Evolutionary conservation across 2,113 vertebrate genomes (phyloP).

Genomic region (Phasianus colchicus): DNA sequence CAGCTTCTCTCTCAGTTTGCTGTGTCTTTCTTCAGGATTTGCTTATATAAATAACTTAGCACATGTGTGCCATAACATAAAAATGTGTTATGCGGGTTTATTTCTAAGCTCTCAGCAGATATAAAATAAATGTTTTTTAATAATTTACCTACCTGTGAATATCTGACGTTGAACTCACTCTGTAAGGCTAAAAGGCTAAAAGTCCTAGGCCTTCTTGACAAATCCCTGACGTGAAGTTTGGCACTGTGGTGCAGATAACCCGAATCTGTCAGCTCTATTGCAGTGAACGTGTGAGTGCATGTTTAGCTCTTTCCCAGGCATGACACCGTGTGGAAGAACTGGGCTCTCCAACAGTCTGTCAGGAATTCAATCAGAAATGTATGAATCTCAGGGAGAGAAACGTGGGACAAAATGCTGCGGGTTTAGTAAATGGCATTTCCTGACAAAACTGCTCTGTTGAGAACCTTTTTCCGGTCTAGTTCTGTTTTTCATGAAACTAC

Average conservation of each 20-base stretch:
- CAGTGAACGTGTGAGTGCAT: background rate
- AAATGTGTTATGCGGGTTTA: background rate
- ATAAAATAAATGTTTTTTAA: background rate
- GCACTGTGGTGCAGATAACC: background rate
- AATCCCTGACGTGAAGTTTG: background rate
- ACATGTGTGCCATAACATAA: background rate
- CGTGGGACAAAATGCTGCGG: background rate
- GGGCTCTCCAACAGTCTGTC: constrained; percentile 33
- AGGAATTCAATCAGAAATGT: background rate
- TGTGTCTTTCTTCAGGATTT: background rate
- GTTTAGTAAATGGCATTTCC: constrained; percentile 1
- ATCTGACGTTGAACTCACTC: background rate
- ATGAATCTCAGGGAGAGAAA: constrained; percentile 19
- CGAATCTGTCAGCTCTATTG: constrained; percentile 2
- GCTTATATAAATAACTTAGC: background rate
- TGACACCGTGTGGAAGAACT: background rate
- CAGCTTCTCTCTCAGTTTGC: background rate
- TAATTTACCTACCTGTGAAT: background rate
- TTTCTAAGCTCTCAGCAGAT: background rate
- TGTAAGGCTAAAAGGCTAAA: background rate
- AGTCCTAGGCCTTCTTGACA: background rate
- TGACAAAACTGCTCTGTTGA: background rate
- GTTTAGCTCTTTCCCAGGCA: background rate
- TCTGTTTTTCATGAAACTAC: background rate
- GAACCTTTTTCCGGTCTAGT: background rate